Conservation (phyloP, 92 coral and sea anemone species). For the Virgularia gustaviana region DNA sequence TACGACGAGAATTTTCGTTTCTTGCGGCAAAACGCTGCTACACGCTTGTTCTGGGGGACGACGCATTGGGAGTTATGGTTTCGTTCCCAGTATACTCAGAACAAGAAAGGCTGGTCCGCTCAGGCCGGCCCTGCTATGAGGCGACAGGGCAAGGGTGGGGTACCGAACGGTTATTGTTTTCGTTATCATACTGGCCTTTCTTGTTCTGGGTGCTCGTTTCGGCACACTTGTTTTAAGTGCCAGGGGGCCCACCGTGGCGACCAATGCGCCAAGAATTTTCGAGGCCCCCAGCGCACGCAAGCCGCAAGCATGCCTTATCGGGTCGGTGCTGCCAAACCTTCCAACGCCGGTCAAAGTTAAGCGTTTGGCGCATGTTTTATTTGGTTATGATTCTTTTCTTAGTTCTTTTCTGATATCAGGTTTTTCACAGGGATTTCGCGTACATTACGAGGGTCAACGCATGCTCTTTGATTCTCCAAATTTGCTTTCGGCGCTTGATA, state of each 20-base stretch:
- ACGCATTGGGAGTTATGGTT: conserved; percentile 55
- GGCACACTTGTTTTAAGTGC: conserved; percentile 55
- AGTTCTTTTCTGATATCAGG: conserved; percentile 24
- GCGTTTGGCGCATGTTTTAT: conserved; percentile 32
- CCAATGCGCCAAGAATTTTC: not conserved
- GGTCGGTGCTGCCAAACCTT: not conserved
- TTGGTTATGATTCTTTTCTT: conserved; percentile 10
- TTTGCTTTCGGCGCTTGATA: conserved; percentile 40
- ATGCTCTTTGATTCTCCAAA: conserved; percentile 9
- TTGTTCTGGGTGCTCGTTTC: conserved; percentile 23
- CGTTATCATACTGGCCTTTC: not conserved
- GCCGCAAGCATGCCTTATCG: not conserved
- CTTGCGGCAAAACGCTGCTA: conserved; percentile 24
- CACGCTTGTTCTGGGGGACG: conserved; percentile 29
- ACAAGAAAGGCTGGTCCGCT: too few relatives aligned
- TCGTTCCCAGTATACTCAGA: conserved; percentile 9
- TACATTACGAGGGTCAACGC: conserved; percentile 36
- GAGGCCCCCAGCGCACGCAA: not conserved
- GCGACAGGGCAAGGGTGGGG: too few relatives aligned
- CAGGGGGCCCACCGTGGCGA: conserved; percentile 6
- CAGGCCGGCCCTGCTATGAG: not conserved
- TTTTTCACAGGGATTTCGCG: conserved; percentile 39
- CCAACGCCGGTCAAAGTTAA: conserved; percentile 38
- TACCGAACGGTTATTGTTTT: not conserved
- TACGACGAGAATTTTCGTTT: conserved; percentile 54